Evolutionary conservation across 2,888 invertebrate species (phyloP).

Genomic region (Anarsia innoxiella): DNA sequence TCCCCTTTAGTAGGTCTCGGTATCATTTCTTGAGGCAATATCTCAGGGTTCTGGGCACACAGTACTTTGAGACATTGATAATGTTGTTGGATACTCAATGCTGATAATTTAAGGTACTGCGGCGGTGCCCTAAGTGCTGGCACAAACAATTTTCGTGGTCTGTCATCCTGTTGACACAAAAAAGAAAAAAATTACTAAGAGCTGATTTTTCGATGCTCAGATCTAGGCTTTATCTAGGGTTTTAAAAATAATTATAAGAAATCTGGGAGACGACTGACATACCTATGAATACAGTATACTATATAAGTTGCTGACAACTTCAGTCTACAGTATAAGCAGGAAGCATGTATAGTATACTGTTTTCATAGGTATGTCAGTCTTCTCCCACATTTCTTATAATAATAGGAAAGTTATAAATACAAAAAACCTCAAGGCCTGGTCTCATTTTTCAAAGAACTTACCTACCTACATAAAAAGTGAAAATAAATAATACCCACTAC

Average conservation of each 20-base stretch:
- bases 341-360: not conserved
- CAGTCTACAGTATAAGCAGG: not conserved
- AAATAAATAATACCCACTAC: conserved; percentile 23
- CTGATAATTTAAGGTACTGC: conserved; percentile 41
- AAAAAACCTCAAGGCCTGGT: not conserved
- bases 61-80: conserved; percentile 44
- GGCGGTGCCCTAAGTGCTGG: conserved; percentile 35
- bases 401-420: not conserved
- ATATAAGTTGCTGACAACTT: not conserved
- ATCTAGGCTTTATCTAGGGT: not conserved
- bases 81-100: conserved; percentile 38
- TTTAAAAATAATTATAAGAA: not conserved
- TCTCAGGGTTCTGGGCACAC: conserved; percentile 29
- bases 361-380: too few relatives aligned
- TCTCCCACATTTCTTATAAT: too few relatives aligned
- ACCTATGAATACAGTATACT: not conserved
- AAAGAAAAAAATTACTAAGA: not conserved
- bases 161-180: conserved; percentile 23
- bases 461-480: not conserved
- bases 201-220: not conserved
- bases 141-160: conserved; percentile 24
- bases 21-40: conserved; percentile 30
- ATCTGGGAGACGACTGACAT: not conserved
- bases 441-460: not conserved
- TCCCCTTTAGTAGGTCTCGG: conserved; percentile 38